Percentiles rank a stretch among this genome's conserved stretches.
These are phyloP conservation scores for Lagria hirta DNA, from an alignment of 2,888 invertebrate genomes.

Conservation along the genomic window DNA sequence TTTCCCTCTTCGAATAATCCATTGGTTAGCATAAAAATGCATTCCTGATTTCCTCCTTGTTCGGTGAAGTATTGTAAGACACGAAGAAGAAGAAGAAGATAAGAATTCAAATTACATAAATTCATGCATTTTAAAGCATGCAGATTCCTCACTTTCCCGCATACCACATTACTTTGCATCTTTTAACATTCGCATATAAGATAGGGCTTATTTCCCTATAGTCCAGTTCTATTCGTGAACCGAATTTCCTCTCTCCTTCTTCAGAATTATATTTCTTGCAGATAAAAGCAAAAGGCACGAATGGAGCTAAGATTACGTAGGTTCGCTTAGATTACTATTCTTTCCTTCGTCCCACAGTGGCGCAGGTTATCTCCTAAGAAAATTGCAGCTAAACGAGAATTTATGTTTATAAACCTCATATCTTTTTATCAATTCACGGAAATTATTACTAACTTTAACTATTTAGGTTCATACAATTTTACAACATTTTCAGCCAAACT, in stretches of 20 bases:
- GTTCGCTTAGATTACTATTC: conserved; percentile 38
- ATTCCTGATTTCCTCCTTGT: conserved; percentile 26
- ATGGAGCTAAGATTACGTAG: conserved; percentile 41
- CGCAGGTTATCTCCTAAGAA: conserved; percentile 40
- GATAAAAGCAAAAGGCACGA: conserved; percentile 46
- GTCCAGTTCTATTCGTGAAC: conserved; percentile 48
- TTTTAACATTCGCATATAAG: conserved; percentile 50
- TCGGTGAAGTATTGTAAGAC: conserved; percentile 17
- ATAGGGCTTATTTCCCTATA: conserved; percentile 51
- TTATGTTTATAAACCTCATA: conserved; percentile 38
- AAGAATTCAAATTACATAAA: conserved; percentile 47
- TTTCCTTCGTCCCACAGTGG: conserved; percentile 29
- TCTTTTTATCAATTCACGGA: conserved; percentile 32
- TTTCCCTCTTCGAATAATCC: too few relatives aligned
- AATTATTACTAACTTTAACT: conserved; percentile 18
- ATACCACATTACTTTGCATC: conserved; percentile 52
- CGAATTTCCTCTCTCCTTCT: conserved; percentile 40
- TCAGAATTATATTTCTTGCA: conserved; percentile 45
- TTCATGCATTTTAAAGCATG: conserved; percentile 53
- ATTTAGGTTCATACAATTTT: too few relatives aligned
- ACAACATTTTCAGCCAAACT: too few relatives aligned
- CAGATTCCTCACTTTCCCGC: conserved; percentile 49
- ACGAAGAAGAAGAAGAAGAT: conserved; percentile 30
- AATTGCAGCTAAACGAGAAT: conserved; percentile 44
- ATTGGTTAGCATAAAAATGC: conserved; percentile 29